phyloP scores from a whole-genome alignment of 2,888 invertebrate species.

The Fissipunctia ypsillon region DNA sequence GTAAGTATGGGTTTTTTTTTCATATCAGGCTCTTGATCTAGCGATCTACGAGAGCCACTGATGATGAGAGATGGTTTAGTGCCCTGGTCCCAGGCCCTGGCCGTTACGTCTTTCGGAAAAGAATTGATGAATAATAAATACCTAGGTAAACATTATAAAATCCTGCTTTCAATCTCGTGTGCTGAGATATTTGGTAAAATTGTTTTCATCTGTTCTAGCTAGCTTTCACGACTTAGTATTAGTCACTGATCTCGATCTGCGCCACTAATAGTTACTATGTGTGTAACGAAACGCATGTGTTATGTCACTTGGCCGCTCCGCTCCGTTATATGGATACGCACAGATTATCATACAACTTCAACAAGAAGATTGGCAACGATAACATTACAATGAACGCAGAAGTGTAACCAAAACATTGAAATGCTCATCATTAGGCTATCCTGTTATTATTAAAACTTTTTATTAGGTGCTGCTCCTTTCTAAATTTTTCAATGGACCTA shows the following conservation, averaged over 20 bases:
- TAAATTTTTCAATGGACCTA: background rate
- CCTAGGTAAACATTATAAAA: too few relatives aligned
- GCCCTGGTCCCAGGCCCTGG: background rate
- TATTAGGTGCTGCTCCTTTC: background rate
- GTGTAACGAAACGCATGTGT: conserved; percentile 34
- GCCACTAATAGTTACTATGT: background rate
- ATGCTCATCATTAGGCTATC: background rate
- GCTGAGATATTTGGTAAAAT: background rate
- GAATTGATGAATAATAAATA: background rate
- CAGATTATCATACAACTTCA: background rate
- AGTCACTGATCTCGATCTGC: too few relatives aligned
- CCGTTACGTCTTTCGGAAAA: background rate
- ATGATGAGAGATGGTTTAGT: background rate
- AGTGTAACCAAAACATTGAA: background rate
- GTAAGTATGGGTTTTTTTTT: too few relatives aligned
- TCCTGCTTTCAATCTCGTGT: background rate
- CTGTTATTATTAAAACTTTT: background rate
- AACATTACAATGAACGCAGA: background rate
- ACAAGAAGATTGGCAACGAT: background rate
- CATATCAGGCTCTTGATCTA: background rate
- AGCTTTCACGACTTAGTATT: background rate
- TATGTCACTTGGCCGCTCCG: background rate
- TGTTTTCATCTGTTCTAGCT: background rate
- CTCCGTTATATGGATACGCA: conserved; percentile 30
- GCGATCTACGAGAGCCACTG: background rate